Evolutionary conservation across 1,140 invertebrate species (phyloP).

Genomic region (Brachystomella parvula): DNA sequence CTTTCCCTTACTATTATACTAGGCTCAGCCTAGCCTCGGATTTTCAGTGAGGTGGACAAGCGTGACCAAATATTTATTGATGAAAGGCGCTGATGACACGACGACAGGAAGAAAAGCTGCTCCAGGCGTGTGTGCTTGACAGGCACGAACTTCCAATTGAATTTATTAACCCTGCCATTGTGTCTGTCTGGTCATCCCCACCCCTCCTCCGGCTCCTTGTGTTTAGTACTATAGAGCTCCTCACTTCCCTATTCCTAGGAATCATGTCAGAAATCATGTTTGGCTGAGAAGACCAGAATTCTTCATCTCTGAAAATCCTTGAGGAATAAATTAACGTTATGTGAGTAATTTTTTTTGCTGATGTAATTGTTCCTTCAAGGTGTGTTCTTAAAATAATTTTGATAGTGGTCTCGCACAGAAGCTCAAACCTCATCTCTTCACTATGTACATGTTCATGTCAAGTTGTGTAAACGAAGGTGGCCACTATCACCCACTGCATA

Average conservation of each 20-base stretch:
- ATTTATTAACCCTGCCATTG: slow-evolving; percentile 35
- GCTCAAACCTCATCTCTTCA: background rate
- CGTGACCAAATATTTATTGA: slow-evolving; percentile 41
- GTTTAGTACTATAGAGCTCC: background rate
- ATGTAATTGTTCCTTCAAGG: background rate
- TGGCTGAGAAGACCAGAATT: too few relatives aligned
- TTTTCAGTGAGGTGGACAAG: slow-evolving; percentile 35
- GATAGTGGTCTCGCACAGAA: background rate
- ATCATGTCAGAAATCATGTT: background rate
- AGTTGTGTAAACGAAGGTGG: background rate
- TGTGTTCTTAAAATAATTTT: slow-evolving; percentile 2
- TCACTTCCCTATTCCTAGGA: background rate
- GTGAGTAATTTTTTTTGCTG: too few relatives aligned
- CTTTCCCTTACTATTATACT: background rate
- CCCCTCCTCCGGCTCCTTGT: background rate
- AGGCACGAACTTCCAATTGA: slow-evolving; percentile 25
- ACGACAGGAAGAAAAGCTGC: slow-evolving; percentile 6
- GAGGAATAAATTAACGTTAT: too few relatives aligned
- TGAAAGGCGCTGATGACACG: slow-evolving; percentile 22
- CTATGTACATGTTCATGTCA: too few relatives aligned
- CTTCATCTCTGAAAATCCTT: too few relatives aligned
- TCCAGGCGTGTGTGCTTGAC: slow-evolving; percentile 32
- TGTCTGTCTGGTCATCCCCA: background rate
- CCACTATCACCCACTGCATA: background rate
- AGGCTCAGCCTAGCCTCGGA: background rate